Evolutionary conservation across 1,140 invertebrate genomes (phyloP).

Genomic region (Chymomyza costata): DNA sequence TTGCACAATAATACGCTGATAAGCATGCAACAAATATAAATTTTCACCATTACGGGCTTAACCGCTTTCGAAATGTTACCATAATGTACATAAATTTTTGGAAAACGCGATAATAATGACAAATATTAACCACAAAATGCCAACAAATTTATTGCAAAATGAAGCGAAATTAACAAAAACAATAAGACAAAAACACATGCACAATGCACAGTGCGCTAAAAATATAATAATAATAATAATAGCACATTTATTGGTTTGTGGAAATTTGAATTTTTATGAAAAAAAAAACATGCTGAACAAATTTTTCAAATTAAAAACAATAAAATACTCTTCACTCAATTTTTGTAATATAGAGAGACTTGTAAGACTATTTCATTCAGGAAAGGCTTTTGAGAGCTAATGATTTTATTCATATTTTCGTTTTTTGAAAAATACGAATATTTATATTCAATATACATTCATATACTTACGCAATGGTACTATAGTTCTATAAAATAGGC

Average conservation of each 20-base stretch:
- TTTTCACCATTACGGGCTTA: no score
- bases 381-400: no score
- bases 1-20: slow-evolving; percentile 38
- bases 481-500: no score
- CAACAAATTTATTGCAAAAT: slow-evolving; percentile 48
- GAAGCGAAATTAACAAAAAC: slow-evolving; percentile 59
- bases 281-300: slow-evolving; percentile 22
- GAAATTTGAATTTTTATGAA: slow-evolving; percentile 53
- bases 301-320: slow-evolving; percentile 24
- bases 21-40: slow-evolving; percentile 45
- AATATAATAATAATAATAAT: slow-evolving; percentile 14
- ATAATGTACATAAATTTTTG: background rate
- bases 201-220: background rate
- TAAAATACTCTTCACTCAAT: no score
- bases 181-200: slow-evolving; percentile 39
- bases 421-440: no score
- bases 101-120: slow-evolving; percentile 27
- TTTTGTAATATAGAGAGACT: no score
- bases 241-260: slow-evolving; percentile 16
- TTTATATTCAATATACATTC: no score
- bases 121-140: slow-evolving; percentile 52
- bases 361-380: no score
- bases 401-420: no score
- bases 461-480: no score
- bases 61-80: background rate